Conservation (phyloP, 2,888 invertebrate genomes). For the Scrobipalpa atriplicella region DNA sequence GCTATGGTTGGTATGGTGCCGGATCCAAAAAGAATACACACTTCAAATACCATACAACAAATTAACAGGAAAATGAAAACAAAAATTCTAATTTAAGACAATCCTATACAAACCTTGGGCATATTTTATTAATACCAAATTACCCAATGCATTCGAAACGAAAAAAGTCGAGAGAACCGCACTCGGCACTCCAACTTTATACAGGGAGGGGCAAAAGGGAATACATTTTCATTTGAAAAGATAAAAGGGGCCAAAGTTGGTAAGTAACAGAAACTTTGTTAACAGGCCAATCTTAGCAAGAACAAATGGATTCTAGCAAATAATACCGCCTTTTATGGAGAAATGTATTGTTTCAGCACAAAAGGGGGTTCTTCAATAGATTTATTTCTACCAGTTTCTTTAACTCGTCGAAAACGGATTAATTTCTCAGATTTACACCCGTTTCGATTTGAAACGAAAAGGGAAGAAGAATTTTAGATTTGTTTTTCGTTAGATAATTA, state of each 20-base stretch:
- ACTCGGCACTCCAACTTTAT: slow-evolving; percentile 14
- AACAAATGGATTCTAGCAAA: slow-evolving; percentile 48
- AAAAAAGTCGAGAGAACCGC: not conserved
- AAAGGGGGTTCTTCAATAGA: slow-evolving; percentile 26
- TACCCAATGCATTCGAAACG: not conserved
- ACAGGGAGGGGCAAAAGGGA: slow-evolving; percentile 35
- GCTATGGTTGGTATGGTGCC: too few relatives aligned
- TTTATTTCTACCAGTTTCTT: not conserved
- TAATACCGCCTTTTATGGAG: slow-evolving; percentile 36
- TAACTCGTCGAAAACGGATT: slow-evolving; percentile 28
- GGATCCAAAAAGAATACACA: too few relatives aligned
- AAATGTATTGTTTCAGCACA: slow-evolving; percentile 42
- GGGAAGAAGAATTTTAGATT: slow-evolving; percentile 10
- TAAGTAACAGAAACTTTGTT: slow-evolving; percentile 47
- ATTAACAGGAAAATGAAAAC: too few relatives aligned
- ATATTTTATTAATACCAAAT: slow-evolving; percentile 23
- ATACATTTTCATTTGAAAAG: slow-evolving; percentile 59
- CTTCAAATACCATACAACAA: too few relatives aligned
- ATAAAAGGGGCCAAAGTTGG: slow-evolving; percentile 50
- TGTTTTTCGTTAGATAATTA: not conserved
- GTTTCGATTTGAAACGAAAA: not conserved
- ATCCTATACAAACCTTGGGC: too few relatives aligned
- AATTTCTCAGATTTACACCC: slow-evolving; percentile 24
- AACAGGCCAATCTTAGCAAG: slow-evolving; percentile 55
- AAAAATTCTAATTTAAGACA: too few relatives aligned